These are phyloP conservation scores for Chondrilla cf. caribensis DNA, from an alignment of 37 sponge, comb jelly and placozoan genomes.

Conservation along the genomic window DNA sequence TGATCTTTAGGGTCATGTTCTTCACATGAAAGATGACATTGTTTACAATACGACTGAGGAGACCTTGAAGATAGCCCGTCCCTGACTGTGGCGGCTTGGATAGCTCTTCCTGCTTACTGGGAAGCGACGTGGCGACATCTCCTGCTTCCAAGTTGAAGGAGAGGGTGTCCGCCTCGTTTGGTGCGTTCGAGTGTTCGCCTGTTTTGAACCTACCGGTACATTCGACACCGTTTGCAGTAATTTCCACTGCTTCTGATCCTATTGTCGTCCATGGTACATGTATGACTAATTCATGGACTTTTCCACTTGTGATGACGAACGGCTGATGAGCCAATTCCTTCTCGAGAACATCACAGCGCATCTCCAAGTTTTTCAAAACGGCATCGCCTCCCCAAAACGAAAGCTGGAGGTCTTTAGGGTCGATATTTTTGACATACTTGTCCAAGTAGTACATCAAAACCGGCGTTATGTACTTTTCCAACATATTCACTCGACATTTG, in stretches of 20 bases:
- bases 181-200: not conserved
- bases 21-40: conserved; percentile 67
- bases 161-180: not conserved
- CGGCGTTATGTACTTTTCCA: conserved; percentile 93
- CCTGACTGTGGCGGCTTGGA: conserved; percentile 12
- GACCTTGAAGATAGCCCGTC: conserved; percentile 67
- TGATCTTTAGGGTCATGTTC: conserved; percentile 60
- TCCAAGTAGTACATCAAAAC: conserved; percentile 85
- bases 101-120: not conserved
- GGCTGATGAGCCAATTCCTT: conserved; percentile 60
- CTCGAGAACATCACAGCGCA: conserved; percentile 84
- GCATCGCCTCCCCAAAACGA: conserved; percentile 97
- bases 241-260: conserved; percentile 79
- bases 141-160: not conserved
- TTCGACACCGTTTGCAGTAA: conserved; percentile 69
- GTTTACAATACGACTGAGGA: conserved; percentile 66
- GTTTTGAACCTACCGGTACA: conserved; percentile 56
- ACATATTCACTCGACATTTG: conserved; percentile 42
- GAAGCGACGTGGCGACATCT: not conserved
- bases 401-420: conserved; percentile 84
- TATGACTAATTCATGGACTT: conserved; percentile 71
- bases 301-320: conserved; percentile 73
- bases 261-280: conserved; percentile 95
- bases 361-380: conserved; percentile 80
- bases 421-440: conserved; percentile 92